These are phyloP conservation scores for Dendropsophus ebraccatus DNA, from an alignment of 2,113 vertebrate genomes.

Conservation along the genomic window DNA sequence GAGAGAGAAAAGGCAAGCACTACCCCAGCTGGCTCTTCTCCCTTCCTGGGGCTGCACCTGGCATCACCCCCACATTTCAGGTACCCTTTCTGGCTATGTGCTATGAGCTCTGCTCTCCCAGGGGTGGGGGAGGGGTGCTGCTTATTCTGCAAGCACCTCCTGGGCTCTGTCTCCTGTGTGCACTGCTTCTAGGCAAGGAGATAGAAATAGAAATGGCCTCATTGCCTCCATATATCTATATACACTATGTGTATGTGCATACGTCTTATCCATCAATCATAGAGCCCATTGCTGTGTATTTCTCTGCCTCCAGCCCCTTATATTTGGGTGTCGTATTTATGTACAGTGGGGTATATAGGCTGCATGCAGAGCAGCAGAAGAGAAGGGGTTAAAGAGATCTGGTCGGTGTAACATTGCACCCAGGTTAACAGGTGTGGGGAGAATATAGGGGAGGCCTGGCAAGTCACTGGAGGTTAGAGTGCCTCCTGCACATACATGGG, in stretches of 20 bases:
- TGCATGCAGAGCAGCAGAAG: neutral
- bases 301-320: neutral
- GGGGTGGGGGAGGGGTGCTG: neutral
- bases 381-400: neutral
- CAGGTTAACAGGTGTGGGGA: conserved; percentile 29
- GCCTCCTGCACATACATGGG: neutral
- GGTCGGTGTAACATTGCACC: neutral
- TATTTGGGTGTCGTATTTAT: conserved; percentile 28
- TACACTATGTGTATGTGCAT: neutral
- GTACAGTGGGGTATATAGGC: neutral
- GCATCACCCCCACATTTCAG: conserved; percentile 84
- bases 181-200: neutral
- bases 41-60: conserved; percentile 78
- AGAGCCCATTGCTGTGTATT: neutral
- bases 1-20: conserved; percentile 81
- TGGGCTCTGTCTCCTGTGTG: conserved; percentile 20
- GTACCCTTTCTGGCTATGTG: conserved; percentile 63
- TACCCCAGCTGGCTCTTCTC: conserved; percentile 76
- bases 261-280: neutral
- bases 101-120: conserved; percentile 12
- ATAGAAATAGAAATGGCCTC: neutral
- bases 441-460: neutral
- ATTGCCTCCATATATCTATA: neutral
- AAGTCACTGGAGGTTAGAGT: neutral
- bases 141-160: neutral